These are phyloP conservation scores for Mamestra brassicae DNA, from an alignment of 2,888 invertebrate species.

Conservation along the genomic window DNA sequence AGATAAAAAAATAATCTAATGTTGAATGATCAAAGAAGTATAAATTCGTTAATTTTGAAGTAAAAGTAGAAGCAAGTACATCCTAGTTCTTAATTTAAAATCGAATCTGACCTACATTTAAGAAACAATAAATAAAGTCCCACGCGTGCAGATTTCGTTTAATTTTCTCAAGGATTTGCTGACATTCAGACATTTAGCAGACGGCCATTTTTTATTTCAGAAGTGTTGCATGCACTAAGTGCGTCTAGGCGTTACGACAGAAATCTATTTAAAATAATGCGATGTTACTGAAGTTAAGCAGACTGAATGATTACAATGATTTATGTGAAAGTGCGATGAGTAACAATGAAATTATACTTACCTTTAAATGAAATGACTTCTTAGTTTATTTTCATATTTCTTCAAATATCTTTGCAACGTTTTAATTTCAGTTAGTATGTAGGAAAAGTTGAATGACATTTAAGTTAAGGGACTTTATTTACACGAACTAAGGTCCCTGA, in stretches of 20 bases:
- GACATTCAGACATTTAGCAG: slow-evolving; percentile 39
- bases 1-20: background rate
- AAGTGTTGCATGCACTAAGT: slow-evolving; percentile 24
- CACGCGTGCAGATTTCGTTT: slow-evolving; percentile 26
- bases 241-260: slow-evolving; percentile 31
- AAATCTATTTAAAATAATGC: slow-evolving; percentile 26
- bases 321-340: slow-evolving; percentile 1
- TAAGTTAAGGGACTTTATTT: too few relatives aligned
- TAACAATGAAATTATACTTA: background rate
- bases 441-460: background rate
- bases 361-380: background rate
- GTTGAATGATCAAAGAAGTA: background rate
- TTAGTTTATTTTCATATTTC: background rate
- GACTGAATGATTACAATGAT: slow-evolving; percentile 10
- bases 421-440: background rate
- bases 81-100: slow-evolving; percentile 34
- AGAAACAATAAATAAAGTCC: slow-evolving; percentile 37
- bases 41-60: background rate
- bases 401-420: background rate
- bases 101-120: slow-evolving; percentile 49
- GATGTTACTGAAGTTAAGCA: background rate
- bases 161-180: slow-evolving; percentile 42
- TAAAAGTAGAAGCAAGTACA: background rate
- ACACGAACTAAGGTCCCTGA: too few relatives aligned
- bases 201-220: slow-evolving; percentile 37